phyloP scores from a whole-genome alignment of 2,797 vertebrate species.

The Halcyon leucocephala region DNA sequence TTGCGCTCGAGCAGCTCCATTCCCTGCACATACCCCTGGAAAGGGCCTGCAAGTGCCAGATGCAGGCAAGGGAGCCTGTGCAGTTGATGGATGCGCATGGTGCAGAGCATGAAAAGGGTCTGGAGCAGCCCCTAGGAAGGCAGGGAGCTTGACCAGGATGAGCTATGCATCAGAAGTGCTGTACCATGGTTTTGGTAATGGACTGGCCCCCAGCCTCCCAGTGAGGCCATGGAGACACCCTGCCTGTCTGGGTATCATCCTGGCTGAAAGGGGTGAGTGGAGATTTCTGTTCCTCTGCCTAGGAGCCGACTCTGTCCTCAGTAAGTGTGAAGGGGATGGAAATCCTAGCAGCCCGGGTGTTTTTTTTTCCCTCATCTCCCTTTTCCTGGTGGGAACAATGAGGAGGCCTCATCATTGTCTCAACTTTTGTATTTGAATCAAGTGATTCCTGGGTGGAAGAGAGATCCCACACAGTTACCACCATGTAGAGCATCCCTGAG shows the following conservation, averaged over 20 bases:
- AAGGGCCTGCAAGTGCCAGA: neutral
- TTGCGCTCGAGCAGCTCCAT: fast-evolving
- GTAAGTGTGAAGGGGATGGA: neutral
- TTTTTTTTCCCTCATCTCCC: neutral
- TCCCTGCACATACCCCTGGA: fast-evolving
- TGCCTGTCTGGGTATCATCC: neutral
- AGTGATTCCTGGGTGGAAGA: neutral
- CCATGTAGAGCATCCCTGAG: neutral
- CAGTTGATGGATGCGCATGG: fast-evolving
- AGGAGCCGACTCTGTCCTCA: neutral
- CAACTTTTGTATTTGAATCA: neutral
- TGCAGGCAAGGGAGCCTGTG: neutral
- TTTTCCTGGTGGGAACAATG: neutral
- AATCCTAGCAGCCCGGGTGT: neutral
- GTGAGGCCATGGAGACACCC: fast-evolving
- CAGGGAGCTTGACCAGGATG: neutral
- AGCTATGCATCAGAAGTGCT: neutral
- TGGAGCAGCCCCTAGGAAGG: neutral
- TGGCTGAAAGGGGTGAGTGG: neutral
- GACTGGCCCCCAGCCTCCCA: neutral
- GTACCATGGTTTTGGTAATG: fast-evolving
- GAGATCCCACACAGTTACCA: neutral
- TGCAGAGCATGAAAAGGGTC: neutral
- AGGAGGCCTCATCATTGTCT: neutral
- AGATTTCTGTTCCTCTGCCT: neutral